phyloP scores from a whole-genome alignment of 2,797 vertebrate species.

The Ammospiza maritima region DNA sequence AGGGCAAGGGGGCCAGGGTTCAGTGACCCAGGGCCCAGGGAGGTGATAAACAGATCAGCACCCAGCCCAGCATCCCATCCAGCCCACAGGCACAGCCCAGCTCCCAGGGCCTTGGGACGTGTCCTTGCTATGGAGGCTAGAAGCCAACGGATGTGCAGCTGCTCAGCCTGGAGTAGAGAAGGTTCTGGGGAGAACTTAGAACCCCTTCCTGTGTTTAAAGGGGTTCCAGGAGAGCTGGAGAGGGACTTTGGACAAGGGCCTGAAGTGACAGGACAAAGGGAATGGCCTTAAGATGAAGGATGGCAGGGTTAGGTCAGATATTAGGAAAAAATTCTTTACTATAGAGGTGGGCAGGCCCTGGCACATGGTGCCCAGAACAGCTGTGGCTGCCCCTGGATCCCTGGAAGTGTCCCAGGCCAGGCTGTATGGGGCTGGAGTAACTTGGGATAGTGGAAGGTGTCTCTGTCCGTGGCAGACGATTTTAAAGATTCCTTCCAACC shows the following conservation, averaged over 20 bases:
- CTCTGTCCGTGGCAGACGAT: background rate
- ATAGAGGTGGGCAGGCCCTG: fast-evolving
- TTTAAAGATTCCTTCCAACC: background rate
- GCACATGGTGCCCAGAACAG: background rate
- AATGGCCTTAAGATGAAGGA: background rate
- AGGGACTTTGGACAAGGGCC: background rate
- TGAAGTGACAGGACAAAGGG: background rate
- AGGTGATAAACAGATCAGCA: background rate
- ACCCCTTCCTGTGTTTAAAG: background rate
- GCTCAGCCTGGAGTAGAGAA: background rate
- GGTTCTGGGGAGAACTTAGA: background rate
- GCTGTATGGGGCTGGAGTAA: fast-evolving
- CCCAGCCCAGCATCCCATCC: background rate
- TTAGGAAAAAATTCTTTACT: background rate
- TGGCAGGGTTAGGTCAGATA: background rate
- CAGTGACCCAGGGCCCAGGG: fast-evolving
- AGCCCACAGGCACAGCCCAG: background rate
- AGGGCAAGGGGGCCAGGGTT: background rate
- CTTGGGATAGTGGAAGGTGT: fast-evolving
- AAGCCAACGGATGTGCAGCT: background rate
- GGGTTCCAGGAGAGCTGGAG: background rate
- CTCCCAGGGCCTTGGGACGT: fast-evolving
- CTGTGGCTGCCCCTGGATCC: background rate
- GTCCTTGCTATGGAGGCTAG: background rate
- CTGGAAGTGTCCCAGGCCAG: background rate